Percentiles rank a stretch among this genome's conserved stretches.
These are phyloP conservation scores for Actinia tenebrosa DNA, from an alignment of 64 coral and sea anemone genomes.

Conservation along the genomic window DNA sequence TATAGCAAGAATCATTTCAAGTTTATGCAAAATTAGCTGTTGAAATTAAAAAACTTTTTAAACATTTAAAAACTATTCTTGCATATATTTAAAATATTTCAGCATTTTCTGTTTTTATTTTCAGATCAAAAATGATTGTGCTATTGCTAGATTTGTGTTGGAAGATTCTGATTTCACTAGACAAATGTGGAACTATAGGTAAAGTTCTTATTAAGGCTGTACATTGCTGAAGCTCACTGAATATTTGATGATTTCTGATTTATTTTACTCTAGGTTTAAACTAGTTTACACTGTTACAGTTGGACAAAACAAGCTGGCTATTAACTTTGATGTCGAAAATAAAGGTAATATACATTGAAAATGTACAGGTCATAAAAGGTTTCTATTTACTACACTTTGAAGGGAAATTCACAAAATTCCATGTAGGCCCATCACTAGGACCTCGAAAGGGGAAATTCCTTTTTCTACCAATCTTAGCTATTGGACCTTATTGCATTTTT, in stretches of 20 bases:
- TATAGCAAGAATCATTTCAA: too few species aligned
- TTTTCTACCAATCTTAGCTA: too few species aligned
- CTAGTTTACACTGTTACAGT: constrained; percentile 71
- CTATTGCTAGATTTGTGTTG: constrained; percentile 59
- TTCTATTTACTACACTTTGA: too few species aligned
- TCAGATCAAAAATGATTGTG: constrained; percentile 61
- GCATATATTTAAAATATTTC: too few species aligned
- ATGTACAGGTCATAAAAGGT: too few species aligned
- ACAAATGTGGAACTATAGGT: constrained; percentile 89
- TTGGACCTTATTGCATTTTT: neutral
- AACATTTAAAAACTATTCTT: too few species aligned
- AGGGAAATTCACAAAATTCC: too few species aligned
- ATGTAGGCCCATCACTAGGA: too few species aligned
- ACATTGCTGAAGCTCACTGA: too few species aligned
- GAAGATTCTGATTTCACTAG: constrained; percentile 63
- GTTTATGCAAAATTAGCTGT: too few species aligned
- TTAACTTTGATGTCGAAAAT: constrained; percentile 62
- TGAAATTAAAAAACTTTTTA: too few species aligned
- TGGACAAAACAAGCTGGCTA: constrained; percentile 57
- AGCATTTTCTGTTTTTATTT: constrained; percentile 2
- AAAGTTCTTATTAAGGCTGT: neutral
- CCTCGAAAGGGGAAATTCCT: too few species aligned
- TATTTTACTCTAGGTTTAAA: constrained; percentile 56
- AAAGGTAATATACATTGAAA: constrained; percentile 48
- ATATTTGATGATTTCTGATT: neutral